A percentile compares a stretch with the other conserved stretches of the same genome.
Evolutionary conservation across 23 tunicate genomes (phyloP).

Genomic region (Clavelina lepadiformis): DNA sequence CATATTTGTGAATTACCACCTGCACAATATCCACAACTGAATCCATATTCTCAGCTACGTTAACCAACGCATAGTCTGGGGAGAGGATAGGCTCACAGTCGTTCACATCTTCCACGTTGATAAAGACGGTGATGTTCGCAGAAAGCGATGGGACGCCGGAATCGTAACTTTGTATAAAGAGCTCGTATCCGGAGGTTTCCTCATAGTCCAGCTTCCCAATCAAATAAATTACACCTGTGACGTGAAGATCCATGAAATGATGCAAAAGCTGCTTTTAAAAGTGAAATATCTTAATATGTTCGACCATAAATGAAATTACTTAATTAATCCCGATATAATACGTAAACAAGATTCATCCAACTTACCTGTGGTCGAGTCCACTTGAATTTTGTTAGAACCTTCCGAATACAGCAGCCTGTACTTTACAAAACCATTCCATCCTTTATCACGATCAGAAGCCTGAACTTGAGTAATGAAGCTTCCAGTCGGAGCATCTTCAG

Average conservation of each 20-base stretch:
- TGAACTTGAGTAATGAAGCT: conserved; percentile 5
- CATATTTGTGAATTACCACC: background rate
- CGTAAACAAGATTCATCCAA: background rate
- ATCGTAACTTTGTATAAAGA: conserved; percentile 52
- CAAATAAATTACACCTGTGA: conserved; percentile 42
- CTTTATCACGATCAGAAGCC: conserved; percentile 59
- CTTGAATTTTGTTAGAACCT: background rate
- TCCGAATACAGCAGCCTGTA: conserved; percentile 7
- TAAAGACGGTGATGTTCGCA: conserved; percentile 13
- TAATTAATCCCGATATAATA: background rate
- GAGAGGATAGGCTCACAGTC: conserved; percentile 50
- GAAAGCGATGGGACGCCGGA: conserved; percentile 33
- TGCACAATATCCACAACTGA: background rate
- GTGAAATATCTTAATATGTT: background rate
- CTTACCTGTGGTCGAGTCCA: conserved; percentile 12
- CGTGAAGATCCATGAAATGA: background rate
- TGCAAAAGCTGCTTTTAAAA: background rate
- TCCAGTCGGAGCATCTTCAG: conserved; percentile 37
- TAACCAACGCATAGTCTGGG: conserved; percentile 28
- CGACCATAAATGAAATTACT: too few relatives aligned
- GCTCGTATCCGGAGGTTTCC: background rate
- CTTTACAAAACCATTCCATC: conserved; percentile 29
- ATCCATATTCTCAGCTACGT: conserved; percentile 46
- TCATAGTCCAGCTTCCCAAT: conserved; percentile 44
- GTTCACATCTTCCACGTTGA: conserved; percentile 54